Evolutionary conservation across 2,113 vertebrate genomes (phyloP).

Genomic region (Petaurus breviceps): DNA sequence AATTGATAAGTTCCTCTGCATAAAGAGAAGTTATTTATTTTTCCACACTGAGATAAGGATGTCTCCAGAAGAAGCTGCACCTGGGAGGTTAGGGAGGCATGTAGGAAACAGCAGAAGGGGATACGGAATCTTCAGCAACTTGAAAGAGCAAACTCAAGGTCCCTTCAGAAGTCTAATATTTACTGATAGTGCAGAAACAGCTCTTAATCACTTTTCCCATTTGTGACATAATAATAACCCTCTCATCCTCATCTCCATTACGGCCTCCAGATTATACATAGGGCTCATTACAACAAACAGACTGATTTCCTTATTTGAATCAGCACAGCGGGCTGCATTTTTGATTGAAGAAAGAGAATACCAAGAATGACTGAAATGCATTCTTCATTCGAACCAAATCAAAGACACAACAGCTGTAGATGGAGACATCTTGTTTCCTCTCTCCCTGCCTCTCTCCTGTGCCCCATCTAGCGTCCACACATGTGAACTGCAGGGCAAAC

Average conservation of each 20-base stretch:
- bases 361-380: constrained; percentile 13
- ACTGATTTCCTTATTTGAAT: neutral
- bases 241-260: neutral
- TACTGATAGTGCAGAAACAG: neutral
- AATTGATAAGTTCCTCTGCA: neutral
- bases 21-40: neutral
- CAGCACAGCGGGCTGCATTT: neutral
- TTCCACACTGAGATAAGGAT: neutral
- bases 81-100: too few relatives aligned
- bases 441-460: neutral
- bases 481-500: neutral
- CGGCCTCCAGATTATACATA: neutral
- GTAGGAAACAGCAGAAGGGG: neutral
- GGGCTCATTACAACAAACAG: neutral
- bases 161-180: neutral
- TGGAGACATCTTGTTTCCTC: constrained; percentile 29
- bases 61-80: neutral
- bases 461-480: constrained; percentile 45
- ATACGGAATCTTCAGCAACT: neutral
- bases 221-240: neutral
- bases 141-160: neutral
- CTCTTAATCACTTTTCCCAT: neutral
- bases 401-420: neutral
- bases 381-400: constrained; percentile 38
- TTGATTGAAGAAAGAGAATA: constrained; percentile 30